These are phyloP conservation scores for Charaxes varanes DNA, from an alignment of 1,140 invertebrate genomes.

Conservation along the genomic window DNA sequence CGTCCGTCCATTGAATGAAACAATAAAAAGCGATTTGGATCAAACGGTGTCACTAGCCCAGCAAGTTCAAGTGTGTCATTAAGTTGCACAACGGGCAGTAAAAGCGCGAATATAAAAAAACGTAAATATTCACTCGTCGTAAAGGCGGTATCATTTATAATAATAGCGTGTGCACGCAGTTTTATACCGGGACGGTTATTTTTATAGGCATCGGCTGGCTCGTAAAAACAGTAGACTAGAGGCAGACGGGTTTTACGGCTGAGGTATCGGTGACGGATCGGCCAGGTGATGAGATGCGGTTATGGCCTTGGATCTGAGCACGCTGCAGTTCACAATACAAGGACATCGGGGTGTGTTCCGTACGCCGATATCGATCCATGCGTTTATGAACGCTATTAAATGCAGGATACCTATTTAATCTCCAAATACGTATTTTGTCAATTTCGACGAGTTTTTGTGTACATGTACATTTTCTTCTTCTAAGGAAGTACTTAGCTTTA, in stretches of 20 bases:
- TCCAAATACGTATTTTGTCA: neutral
- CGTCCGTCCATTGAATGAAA: conserved; percentile 61
- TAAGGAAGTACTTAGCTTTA: too few relatives aligned
- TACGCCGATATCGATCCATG: neutral
- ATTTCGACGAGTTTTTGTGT: neutral
- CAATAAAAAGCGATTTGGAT: conserved; percentile 70
- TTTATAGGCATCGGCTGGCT: conserved; percentile 59
- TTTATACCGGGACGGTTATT: conserved; percentile 55
- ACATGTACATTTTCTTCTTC: too few relatives aligned
- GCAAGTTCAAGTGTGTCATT: conserved; percentile 69
- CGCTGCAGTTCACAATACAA: conserved; percentile 9
- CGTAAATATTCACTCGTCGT: conserved; percentile 61
- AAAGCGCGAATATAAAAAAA: conserved; percentile 60
- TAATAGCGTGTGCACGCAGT: conserved; percentile 52
- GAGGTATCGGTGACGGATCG: conserved; percentile 41
- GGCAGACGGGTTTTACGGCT: conserved; percentile 63
- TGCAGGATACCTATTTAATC: neutral
- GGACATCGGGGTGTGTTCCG: neutral
- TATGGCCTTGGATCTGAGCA: conserved; percentile 21
- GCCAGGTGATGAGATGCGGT: conserved; percentile 43
- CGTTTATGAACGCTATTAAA: neutral
- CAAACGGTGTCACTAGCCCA: conserved; percentile 66
- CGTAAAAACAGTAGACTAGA: conserved; percentile 64
- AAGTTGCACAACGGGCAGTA: conserved; percentile 64
- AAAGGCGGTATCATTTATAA: conserved; percentile 60